Conservation (phyloP, 2,888 invertebrate genomes). For the Zaprionus obscuricornis region DNA sequence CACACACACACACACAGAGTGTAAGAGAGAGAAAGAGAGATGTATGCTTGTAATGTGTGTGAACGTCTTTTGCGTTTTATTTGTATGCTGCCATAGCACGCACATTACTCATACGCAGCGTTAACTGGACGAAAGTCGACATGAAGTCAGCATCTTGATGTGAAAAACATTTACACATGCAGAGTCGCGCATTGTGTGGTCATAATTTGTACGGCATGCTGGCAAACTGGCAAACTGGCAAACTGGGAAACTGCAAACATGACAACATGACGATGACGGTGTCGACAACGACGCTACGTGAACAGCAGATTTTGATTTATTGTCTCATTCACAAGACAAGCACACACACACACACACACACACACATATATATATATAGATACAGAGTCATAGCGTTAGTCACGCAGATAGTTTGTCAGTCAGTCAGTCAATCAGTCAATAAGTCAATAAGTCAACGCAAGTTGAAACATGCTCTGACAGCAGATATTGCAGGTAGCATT, state of each 20-base stretch:
- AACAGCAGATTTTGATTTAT: conserved; percentile 64
- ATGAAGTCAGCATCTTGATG: conserved; percentile 17
- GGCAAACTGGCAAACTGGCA: conserved; percentile 13
- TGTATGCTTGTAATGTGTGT: neutral
- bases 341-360: conserved; percentile 20
- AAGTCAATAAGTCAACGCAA: neutral
- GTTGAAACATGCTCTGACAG: no score
- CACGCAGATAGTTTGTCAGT: conserved; percentile 14
- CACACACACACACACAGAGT: neutral
- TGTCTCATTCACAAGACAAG: conserved; percentile 64
- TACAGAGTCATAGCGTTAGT: no score
- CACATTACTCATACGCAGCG: conserved; percentile 58
- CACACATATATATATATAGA: no score
- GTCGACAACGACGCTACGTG: conserved; percentile 15
- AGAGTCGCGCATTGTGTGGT: conserved; percentile 6
- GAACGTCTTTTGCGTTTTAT: conserved; percentile 4
- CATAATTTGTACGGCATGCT: conserved; percentile 34
- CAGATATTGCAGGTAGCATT: neutral
- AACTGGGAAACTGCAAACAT: conserved; percentile 19
- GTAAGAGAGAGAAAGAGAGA: neutral
- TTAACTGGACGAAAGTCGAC: conserved; percentile 15
- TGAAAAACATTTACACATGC: neutral
- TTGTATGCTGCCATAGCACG: conserved; percentile 5
- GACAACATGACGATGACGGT: conserved; percentile 3
- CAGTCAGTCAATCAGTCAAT: conserved; percentile 16